A percentile compares a stretch with the other conserved stretches of the same genome.
phyloP scores from a whole-genome alignment of 2,113 vertebrate species.

The Lepisosteus osseus region DNA sequence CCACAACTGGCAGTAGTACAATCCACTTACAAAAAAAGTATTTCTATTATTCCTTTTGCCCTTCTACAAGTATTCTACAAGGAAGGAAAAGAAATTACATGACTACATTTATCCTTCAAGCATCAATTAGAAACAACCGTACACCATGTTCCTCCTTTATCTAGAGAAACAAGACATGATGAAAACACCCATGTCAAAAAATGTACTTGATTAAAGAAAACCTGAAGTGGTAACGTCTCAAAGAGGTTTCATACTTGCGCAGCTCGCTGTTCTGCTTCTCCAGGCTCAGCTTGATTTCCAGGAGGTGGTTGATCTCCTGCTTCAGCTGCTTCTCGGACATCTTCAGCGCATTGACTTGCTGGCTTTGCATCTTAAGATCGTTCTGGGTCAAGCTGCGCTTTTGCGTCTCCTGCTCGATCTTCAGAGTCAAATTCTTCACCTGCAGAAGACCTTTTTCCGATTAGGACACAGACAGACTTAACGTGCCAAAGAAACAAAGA shows the following conservation, averaged over 20 bases:
- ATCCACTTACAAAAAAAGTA: too few species aligned
- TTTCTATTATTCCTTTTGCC: too few species aligned
- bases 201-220: not conserved
- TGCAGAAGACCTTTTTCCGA: conserved; percentile 46
- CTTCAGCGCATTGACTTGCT: conserved; percentile 84
- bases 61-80: too few species aligned
- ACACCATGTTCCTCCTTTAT: too few species aligned
- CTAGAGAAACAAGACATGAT: too few species aligned
- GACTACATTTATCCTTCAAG: too few species aligned
- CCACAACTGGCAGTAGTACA: too few species aligned
- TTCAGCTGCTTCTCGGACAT: conserved; percentile 95
- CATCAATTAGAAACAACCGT: too few species aligned
- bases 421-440: conserved; percentile 92
- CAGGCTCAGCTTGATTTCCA: conserved; percentile 88
- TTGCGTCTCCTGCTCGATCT: conserved; percentile 95
- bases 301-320: conserved; percentile 92
- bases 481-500: conserved; percentile 2
- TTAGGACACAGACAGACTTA: conserved; percentile 5
- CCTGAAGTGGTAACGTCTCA: not conserved
- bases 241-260: conserved; percentile 77
- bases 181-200: too few species aligned
- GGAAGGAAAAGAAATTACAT: too few species aligned
- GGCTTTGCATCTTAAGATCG: conserved; percentile 91
- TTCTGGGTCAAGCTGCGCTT: conserved; percentile 92
- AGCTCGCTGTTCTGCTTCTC: conserved; percentile 96